phyloP scores from a whole-genome alignment of 2,888 invertebrate species.

The Escarpia spicata region DNA sequence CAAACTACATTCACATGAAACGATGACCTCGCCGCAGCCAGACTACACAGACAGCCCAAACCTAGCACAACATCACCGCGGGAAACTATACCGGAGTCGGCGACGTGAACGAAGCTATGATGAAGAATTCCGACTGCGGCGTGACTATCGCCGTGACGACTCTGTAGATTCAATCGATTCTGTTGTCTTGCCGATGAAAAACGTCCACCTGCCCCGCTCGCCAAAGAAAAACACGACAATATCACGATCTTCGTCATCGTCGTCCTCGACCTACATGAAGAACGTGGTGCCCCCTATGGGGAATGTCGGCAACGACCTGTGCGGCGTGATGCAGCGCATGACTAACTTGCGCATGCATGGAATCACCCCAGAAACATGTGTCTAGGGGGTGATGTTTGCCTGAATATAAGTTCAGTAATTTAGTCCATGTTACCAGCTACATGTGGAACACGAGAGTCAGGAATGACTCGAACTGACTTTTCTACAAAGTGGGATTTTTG shows the following conservation, averaged over 20 bases:
- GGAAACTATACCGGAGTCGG: neutral
- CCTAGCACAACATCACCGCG: neutral
- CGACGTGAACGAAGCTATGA: neutral
- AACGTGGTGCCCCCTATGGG: neutral
- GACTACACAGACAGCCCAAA: neutral
- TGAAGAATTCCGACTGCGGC: neutral
- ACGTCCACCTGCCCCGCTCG: neutral
- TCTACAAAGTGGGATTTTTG: neutral
- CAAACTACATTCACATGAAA: neutral
- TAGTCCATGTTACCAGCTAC: neutral
- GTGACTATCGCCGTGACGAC: slow-evolving; percentile 4
- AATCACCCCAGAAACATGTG: slow-evolving; percentile 3
- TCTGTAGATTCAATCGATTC: neutral
- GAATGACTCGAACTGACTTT: neutral
- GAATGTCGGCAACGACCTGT: neutral
- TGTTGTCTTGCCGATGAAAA: neutral
- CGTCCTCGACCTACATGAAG: neutral
- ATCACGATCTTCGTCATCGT: neutral
- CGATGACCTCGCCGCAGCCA: neutral
- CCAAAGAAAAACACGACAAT: neutral
- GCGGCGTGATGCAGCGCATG: neutral
- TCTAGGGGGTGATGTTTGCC: neutral
- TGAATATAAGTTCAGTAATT: neutral
- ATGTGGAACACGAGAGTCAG: neutral
- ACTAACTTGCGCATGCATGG: neutral